Evolutionary conservation across 2,888 invertebrate species (phyloP).

Genomic region (Parascotia fuliginaria): DNA sequence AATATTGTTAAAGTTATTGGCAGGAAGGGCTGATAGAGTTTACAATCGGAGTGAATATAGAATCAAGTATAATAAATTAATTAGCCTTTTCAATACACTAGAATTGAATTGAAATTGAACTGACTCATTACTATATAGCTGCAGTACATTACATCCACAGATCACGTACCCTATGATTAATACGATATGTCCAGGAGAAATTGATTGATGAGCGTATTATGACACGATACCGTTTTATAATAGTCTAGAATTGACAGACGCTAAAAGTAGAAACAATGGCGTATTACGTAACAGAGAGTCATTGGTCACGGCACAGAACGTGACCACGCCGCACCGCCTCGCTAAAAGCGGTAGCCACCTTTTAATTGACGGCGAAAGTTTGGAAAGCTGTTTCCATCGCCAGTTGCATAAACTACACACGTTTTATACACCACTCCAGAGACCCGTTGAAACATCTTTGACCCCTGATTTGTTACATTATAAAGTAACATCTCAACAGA

Average conservation of each 20-base stretch:
- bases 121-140: conserved; percentile 21
- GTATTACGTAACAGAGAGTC: conserved; percentile 51
- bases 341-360: conserved; percentile 55
- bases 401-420: conserved; percentile 53
- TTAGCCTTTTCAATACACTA: conserved; percentile 17
- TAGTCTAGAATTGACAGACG: conserved; percentile 40
- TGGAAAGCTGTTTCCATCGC: conserved; percentile 53
- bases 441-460: conserved; percentile 25
- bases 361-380: conserved; percentile 75
- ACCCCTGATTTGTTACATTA: conserved; percentile 32
- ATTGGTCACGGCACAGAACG: conserved; percentile 50
- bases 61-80: conserved; percentile 9
- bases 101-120: conserved; percentile 24
- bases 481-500: conserved; percentile 30
- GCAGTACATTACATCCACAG: conserved; percentile 24
- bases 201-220: conserved; percentile 42
- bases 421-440: conserved; percentile 27
- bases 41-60: conserved; percentile 24
- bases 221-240: conserved; percentile 29
- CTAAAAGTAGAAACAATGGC: conserved; percentile 50
- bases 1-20: conserved; percentile 16
- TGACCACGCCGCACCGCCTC: conserved; percentile 38
- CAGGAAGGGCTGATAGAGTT: conserved; percentile 14
- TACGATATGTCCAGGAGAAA: conserved; percentile 29
- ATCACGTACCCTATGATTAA: conserved; percentile 32